These are phyloP conservation scores for Lomographa bimaculata DNA, from an alignment of 2,888 invertebrate species.

Conservation along the genomic window DNA sequence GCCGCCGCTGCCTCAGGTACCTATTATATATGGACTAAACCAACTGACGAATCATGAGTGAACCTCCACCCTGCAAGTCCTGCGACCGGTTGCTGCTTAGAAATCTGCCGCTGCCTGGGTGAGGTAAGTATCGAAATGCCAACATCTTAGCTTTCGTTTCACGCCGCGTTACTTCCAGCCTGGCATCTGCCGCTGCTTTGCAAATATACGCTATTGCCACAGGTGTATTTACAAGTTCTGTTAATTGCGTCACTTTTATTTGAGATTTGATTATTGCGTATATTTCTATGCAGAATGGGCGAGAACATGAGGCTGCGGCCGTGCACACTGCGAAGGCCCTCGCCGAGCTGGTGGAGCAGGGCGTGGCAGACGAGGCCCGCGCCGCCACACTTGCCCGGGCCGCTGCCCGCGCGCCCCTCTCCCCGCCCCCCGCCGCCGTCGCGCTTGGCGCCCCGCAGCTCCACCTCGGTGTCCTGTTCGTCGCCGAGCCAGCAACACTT, in stretches of 20 bases:
- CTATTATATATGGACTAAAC: no score
- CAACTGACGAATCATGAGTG: no score
- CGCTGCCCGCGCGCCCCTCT: constrained; percentile 65
- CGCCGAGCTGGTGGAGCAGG: constrained; percentile 71
- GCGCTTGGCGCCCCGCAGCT: constrained; percentile 78
- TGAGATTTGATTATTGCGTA: no score
- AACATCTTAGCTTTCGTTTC: no score
- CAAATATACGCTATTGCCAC: no score
- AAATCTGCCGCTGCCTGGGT: constrained; percentile 41
- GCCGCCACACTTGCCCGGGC: constrained; percentile 71
- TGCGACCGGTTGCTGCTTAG: constrained; percentile 61
- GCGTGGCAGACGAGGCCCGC: constrained; percentile 65
- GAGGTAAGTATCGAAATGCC: no score
- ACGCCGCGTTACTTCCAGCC: no score
- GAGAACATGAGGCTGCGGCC: constrained; percentile 71
- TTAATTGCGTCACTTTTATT: no score
- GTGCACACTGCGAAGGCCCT: constrained; percentile 73
- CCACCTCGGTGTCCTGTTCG: constrained; percentile 74
- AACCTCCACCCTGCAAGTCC: no score
- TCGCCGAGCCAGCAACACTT: constrained; percentile 64
- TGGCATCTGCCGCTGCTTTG: no score
- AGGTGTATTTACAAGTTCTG: no score
- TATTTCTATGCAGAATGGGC: constrained; percentile 58
- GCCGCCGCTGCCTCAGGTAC: constrained; percentile 61
- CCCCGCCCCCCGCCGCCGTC: constrained; percentile 70